Evolutionary conservation across 2,888 invertebrate genomes (phyloP).

Genomic region (Axea sp.): DNA sequence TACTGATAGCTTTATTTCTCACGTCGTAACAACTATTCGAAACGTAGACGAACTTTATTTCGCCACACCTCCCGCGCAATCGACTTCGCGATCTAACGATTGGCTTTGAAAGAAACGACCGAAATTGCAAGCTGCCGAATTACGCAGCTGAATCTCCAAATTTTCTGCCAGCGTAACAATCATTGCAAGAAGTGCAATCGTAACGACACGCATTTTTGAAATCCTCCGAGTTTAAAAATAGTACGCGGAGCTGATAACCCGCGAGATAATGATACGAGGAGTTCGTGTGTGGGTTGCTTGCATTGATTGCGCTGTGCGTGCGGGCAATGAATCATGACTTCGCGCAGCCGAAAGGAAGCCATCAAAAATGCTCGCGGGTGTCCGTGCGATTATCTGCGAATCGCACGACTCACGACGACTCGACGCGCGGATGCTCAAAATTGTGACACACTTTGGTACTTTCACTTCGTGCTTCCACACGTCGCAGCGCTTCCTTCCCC

Average conservation of each 20-base stretch:
- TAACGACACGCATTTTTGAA: neutral
- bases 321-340: slow-evolving; percentile 39
- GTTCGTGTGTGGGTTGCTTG: neutral
- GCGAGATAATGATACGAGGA: slow-evolving; percentile 18
- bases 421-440: slow-evolving; percentile 21
- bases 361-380: slow-evolving; percentile 24
- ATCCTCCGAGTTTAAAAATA: slow-evolving; percentile 9
- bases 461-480: slow-evolving; percentile 27
- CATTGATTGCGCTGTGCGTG: slow-evolving; percentile 19
- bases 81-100: no score
- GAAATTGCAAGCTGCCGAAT: no score
- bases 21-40: no score
- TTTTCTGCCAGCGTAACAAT: no score
- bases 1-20: no score
- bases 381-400: slow-evolving; percentile 16
- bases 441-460: slow-evolving; percentile 43
- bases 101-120: no score
- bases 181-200: slow-evolving; percentile 5
- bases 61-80: no score
- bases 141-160: no score
- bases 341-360: slow-evolving; percentile 6
- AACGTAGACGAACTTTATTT: no score
- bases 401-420: slow-evolving; percentile 10
- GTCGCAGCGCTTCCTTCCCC: neutral
- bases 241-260: slow-evolving; percentile 10